Conservation (phyloP, 2,888 invertebrate species). For the Acanthosepion esculentum region DNA sequence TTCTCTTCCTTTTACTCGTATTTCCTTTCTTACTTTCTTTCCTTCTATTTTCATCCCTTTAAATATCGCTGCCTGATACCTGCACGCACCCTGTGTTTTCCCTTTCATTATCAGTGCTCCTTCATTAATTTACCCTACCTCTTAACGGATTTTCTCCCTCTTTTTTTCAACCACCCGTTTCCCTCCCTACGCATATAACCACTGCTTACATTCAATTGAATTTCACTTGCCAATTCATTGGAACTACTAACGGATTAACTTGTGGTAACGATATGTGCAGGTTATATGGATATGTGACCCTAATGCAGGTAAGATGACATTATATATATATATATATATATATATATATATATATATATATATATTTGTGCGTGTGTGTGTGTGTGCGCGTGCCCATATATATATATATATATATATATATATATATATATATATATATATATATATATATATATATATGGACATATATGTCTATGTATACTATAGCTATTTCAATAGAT, state of each 20-base stretch:
- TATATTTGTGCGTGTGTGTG: background rate
- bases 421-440: too few relatives aligned
- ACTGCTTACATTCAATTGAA: too few relatives aligned
- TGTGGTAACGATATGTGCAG: background rate
- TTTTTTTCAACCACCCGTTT: background rate
- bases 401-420: too few relatives aligned
- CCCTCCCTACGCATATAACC: background rate
- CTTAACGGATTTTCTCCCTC: background rate
- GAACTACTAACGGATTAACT: conserved; percentile 25
- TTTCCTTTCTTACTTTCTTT: background rate
- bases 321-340: background rate
- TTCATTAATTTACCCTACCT: background rate
- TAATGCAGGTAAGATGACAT: background rate
- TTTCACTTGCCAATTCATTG: background rate
- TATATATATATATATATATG: too few relatives aligned
- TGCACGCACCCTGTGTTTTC: background rate
- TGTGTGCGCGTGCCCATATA: background rate
- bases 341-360: background rate
- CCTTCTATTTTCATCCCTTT: background rate
- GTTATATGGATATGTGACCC: conserved; percentile 21
- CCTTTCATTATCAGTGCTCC: background rate
- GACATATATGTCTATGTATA: too few relatives aligned
- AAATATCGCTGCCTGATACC: background rate
- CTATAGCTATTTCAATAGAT: too few relatives aligned
- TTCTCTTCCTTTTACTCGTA: background rate